Evolutionary conservation across 2,113 vertebrate genomes (phyloP).

Genomic region (Marmota monax): DNA sequence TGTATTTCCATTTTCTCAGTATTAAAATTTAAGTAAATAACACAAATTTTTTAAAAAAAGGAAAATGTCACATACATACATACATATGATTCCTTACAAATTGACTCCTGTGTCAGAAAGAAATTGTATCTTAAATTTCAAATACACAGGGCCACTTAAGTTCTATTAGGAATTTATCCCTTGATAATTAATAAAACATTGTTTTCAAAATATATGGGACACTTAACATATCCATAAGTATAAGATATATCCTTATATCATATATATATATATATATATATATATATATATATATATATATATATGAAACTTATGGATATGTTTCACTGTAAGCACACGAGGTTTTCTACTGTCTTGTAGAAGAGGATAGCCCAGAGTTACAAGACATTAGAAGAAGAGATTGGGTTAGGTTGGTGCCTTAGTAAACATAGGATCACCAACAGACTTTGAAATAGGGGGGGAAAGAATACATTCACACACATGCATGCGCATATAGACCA

Average conservation of each 20-base stretch:
- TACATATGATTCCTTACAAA: not conserved
- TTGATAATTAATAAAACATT: not conserved
- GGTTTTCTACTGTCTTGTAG: not conserved
- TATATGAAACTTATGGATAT: too few species aligned
- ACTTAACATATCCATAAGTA: not conserved
- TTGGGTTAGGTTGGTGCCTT: not conserved
- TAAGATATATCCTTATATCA: not conserved
- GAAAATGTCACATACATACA: not conserved
- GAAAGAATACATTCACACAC: not conserved
- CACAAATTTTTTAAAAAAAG: not conserved
- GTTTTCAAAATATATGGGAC: not conserved
- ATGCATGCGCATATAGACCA: not conserved
- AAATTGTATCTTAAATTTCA: not conserved
- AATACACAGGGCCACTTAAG: not conserved
- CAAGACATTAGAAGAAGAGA: not conserved
- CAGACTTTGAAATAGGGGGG: not conserved
- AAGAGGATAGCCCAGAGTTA: not conserved
- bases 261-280: too few species aligned
- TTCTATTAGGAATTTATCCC: not conserved
- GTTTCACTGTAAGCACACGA: not conserved
- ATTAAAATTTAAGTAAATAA: conserved; percentile 17
- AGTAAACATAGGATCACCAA: not conserved
- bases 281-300: too few species aligned
- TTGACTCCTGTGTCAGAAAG: not conserved
- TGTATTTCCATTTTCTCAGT: not conserved